phyloP scores from a whole-genome alignment of 2,113 vertebrate genomes.

The Sterrhoptilus dennistouni region DNA sequence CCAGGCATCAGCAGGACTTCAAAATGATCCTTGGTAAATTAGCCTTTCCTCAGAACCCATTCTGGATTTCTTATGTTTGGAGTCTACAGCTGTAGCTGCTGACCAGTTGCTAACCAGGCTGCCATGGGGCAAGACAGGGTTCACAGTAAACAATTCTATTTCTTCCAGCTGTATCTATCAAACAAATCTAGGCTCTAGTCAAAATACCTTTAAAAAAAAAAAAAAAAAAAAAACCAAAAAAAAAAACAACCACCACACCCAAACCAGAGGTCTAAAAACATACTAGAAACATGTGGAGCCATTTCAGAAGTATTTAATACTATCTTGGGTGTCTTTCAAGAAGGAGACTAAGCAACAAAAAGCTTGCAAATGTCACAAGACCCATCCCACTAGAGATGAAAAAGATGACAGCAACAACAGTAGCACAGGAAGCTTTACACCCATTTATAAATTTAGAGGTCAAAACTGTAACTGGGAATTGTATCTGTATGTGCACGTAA shows the following conservation, averaged over 20 bases:
- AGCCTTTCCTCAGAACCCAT: neutral
- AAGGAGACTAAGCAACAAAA: neutral
- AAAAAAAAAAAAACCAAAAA: no score
- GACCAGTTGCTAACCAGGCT: neutral
- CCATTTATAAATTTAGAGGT: neutral
- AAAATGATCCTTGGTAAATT: neutral
- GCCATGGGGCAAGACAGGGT: neutral
- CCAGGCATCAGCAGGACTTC: neutral
- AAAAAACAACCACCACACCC: no score
- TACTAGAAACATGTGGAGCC: neutral
- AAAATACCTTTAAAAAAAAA: neutral
- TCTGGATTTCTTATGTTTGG: neutral
- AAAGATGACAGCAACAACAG: neutral
- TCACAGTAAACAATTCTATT: neutral
- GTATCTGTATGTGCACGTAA: accelerated
- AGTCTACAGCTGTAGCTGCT: neutral
- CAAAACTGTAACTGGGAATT: neutral
- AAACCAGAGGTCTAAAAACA: neutral
- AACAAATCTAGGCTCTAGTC: neutral
- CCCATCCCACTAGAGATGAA: neutral
- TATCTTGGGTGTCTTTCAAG: neutral
- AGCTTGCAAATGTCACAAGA: neutral
- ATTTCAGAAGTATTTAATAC: neutral
- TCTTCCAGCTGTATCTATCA: neutral
- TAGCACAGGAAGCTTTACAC: neutral